Evolutionary conservation across 2,888 invertebrate genomes (phyloP).

Genomic region (Eremobia ochroleuca): DNA sequence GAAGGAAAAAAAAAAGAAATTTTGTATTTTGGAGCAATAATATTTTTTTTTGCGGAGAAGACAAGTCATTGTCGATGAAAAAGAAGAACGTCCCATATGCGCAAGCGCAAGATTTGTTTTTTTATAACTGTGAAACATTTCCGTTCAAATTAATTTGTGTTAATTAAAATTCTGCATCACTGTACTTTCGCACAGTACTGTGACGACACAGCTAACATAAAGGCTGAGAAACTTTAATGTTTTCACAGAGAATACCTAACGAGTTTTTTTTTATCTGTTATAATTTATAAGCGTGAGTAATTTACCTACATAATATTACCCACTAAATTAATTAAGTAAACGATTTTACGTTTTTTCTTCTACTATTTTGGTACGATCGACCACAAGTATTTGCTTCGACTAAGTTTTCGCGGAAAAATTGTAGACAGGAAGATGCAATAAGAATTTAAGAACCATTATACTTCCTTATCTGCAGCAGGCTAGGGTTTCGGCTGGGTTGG

Average conservation of each 20-base stretch:
- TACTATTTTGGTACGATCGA: too few relatives aligned
- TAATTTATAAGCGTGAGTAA: too few relatives aligned
- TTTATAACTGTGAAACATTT: neutral
- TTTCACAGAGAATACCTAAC: neutral
- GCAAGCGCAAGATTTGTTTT: neutral
- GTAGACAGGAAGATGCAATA: neutral
- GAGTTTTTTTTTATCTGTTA: too few relatives aligned
- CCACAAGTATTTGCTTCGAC: neutral
- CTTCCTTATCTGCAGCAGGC: neutral
- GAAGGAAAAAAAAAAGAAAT: too few relatives aligned
- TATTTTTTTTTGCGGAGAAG: too few relatives aligned
- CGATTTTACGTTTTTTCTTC: too few relatives aligned
- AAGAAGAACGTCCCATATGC: too few relatives aligned
- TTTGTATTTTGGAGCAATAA: too few relatives aligned
- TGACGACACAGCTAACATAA: constrained; percentile 1
- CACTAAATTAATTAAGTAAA: too few relatives aligned
- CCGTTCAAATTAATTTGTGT: neutral
- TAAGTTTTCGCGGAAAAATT: neutral
- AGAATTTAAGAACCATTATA: neutral
- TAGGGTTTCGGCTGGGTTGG: too few relatives aligned
- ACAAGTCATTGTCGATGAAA: too few relatives aligned
- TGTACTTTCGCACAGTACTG: neutral
- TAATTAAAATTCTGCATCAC: neutral
- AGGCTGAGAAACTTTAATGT: neutral
- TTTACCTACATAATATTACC: too few relatives aligned